phyloP scores from a whole-genome alignment of 2,797 vertebrate genomes.

The Pyrocephalus nanus region DNA sequence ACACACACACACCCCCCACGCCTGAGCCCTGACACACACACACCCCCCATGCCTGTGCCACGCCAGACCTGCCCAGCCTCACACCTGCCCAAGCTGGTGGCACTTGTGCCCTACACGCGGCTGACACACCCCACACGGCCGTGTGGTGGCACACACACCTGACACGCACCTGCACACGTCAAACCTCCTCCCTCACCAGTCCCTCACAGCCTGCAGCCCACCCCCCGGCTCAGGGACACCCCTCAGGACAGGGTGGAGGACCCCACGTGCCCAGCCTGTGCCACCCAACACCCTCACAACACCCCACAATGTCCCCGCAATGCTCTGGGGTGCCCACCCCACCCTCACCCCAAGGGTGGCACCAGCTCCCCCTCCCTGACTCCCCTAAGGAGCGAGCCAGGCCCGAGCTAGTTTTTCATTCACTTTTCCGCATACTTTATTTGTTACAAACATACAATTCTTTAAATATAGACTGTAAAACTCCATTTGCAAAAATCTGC shows the following conservation, averaged over 20 bases:
- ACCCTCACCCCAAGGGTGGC: rapidly evolving
- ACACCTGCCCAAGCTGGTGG: neutral
- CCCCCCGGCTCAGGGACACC: rapidly evolving
- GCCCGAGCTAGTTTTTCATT: conserved; percentile 51
- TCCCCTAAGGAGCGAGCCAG: neutral
- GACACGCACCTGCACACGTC: neutral
- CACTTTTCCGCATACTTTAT: conserved; percentile 86
- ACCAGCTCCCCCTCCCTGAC: rapidly evolving
- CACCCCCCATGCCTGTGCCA: rapidly evolving
- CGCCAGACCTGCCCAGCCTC: neutral
- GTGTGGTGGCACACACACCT: neutral
- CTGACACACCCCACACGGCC: neutral
- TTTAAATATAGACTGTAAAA: conserved; percentile 93
- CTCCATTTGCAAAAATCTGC: conserved; percentile 85
- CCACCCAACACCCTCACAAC: neutral
- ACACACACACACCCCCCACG: neutral
- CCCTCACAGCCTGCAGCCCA: too few species aligned
- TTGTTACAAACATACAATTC: conserved; percentile 92
- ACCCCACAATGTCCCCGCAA: rapidly evolving
- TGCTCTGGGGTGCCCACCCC: too few species aligned
- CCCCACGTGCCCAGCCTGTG: rapidly evolving
- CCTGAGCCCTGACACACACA: too few species aligned
- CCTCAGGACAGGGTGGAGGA: neutral
- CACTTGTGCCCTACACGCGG: neutral
- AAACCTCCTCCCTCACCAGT: rapidly evolving